Base-by-base conservation (phyloP, 2,888 invertebrate species). In the Galeruca laticollis region DNA sequence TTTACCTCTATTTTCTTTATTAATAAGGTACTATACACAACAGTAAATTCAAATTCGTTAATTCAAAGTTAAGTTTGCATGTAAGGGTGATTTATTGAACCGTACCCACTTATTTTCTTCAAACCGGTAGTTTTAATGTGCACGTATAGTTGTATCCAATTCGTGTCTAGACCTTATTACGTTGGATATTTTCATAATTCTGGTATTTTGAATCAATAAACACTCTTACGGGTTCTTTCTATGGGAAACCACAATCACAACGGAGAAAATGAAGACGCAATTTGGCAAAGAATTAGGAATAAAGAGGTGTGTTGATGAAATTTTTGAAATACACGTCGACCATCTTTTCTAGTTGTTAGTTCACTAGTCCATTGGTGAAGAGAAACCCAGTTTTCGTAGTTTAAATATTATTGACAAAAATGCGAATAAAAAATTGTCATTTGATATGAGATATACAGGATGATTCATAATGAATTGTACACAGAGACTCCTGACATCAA, bases 121-220 rank as follows among this genome's bases (percentile, higher is more conserved):
- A 49, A 15, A 49, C 15, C 5, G 2, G 10, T 13, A 13, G 11
- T 26, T 26, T 52, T 26, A 52, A 52, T 52, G 21, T 52, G 10
- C 52, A 21, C 49, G 49, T 49, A 43, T 13, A 43, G 43, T n/a
- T 6, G n/a, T 6, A 43, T 43, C 2, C 6, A 18, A 52, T 52
- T 52, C 52, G 52, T 52, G 52, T 52, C 26, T 52, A 52, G 26
- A 52, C 52, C 52, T 52, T 52, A 52, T 52, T 52, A 52, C 11
- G 13, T 4, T 21, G 3, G 26, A 52, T 26, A 52, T 26, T 52
- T 52, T 26, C 52, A 52, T 52, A 26, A 52, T 52, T 52, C 26
- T 21, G 2, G 52, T 52, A n/a, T 52, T 52, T 52, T 52, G 52
- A 52, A 52, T 52, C 52, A 52, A 52, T 52, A 52, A 21, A 13